Percentiles rank a stretch among this genome's conserved stretches.
Evolutionary conservation across 2,797 vertebrate species (phyloP).

Genomic region (Sparus aurata): DNA sequence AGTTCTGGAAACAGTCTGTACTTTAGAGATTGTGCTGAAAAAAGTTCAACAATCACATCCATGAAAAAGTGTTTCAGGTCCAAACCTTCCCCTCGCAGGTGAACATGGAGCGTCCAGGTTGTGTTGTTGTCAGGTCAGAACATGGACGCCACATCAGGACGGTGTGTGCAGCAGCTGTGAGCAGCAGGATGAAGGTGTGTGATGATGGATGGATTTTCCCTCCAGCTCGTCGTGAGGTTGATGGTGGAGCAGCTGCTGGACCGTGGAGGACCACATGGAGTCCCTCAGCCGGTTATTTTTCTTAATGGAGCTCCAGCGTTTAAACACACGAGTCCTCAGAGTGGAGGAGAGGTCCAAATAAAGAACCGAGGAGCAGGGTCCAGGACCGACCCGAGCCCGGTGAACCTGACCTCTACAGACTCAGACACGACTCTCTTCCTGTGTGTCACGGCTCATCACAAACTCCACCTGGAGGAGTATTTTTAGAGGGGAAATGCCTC

Average conservation of each 20-base stretch:
- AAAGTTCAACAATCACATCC: no score
- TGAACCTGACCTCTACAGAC: slow-evolving; percentile 3
- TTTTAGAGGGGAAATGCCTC: slow-evolving; percentile 65
- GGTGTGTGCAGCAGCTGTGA: slow-evolving; percentile 21
- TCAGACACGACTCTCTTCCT: slow-evolving; percentile 40
- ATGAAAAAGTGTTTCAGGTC: no score
- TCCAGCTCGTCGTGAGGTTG: slow-evolving; percentile 9
- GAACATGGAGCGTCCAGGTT: neutral
- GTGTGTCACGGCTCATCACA: slow-evolving; percentile 63
- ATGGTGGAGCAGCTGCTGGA: slow-evolving; percentile 23
- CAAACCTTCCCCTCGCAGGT: neutral
- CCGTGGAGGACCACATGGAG: slow-evolving; percentile 66
- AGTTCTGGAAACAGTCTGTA: no score
- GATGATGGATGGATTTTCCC: slow-evolving; percentile 48
- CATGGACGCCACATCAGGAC: slow-evolving; percentile 15
- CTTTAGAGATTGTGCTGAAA: no score
- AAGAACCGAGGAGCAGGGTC: slow-evolving; percentile 24
- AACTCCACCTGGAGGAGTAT: slow-evolving; percentile 59
- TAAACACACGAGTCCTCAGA: slow-evolving; percentile 43
- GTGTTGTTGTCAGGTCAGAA: neutral
- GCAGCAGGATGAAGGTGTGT: slow-evolving; percentile 28
- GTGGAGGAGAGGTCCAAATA: neutral
- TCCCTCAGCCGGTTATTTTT: slow-evolving; percentile 63
- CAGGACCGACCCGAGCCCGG: slow-evolving; percentile 12
- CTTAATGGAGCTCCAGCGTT: slow-evolving; percentile 62